A percentile compares a stretch with the other conserved stretches of the same genome.
Evolutionary conservation across 2,888 invertebrate species (phyloP).

Genomic region (Acronicta aceris): DNA sequence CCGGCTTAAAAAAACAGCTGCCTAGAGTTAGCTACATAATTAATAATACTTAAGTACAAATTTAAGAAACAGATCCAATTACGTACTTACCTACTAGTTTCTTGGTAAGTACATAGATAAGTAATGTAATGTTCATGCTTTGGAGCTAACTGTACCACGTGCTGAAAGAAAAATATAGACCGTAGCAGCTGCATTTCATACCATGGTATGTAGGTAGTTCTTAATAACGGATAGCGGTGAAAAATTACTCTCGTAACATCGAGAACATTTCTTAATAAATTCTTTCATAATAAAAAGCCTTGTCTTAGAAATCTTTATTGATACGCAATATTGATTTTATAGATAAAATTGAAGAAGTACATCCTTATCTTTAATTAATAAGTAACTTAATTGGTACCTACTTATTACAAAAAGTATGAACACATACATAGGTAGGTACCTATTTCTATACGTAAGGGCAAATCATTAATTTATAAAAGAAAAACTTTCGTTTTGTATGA

Average conservation of each 20-base stretch:
- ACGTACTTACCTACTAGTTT: too few species aligned
- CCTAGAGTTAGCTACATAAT: too few species aligned
- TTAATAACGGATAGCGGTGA: conserved; percentile 36
- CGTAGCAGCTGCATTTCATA: conserved; percentile 34
- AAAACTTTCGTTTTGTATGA: neutral
- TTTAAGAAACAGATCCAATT: too few species aligned
- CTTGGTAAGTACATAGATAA: too few species aligned
- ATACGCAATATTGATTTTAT: too few species aligned
- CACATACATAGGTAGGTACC: too few species aligned
- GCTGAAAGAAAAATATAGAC: conserved; percentile 12
- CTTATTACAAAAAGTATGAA: neutral
- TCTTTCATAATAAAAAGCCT: neutral
- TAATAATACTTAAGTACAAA: too few species aligned
- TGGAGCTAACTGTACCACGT: conserved; percentile 7
- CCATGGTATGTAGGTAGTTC: conserved; percentile 26
- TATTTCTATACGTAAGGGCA: neutral
- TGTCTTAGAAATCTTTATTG: neutral
- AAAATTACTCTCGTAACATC: conserved; percentile 20
- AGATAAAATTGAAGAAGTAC: too few species aligned
- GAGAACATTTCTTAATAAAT: conserved; percentile 14
- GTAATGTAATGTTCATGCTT: neutral
- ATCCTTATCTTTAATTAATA: too few species aligned
- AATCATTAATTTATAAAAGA: neutral
- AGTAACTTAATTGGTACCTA: neutral
- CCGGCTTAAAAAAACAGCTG: too few species aligned